Percentiles rank a stretch among this genome's conserved stretches.
Evolutionary conservation across 2,797 vertebrate species (phyloP).

Genomic region (Yasuhikotakia modesta): DNA sequence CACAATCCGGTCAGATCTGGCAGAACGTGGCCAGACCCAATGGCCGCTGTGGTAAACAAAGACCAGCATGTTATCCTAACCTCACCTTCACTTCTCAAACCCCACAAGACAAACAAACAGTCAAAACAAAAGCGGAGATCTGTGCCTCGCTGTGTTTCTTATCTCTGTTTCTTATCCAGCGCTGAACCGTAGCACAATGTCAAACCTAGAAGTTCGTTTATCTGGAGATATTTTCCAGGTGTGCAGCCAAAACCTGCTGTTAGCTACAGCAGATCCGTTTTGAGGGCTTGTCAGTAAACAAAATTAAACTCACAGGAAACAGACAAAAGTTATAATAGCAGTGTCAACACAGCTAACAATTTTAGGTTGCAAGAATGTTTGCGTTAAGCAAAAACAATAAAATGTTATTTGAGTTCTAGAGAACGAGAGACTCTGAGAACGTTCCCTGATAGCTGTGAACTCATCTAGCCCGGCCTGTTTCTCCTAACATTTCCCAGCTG

Average conservation of each 20-base stretch:
- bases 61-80: constrained; percentile 22
- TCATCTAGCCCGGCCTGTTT: background rate
- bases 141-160: constrained; percentile 16
- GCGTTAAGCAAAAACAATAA: no score
- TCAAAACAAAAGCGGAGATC: constrained; percentile 36
- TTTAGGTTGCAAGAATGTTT: no score
- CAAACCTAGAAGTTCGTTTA: constrained; percentile 49
- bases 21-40: constrained; percentile 59
- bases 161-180: constrained; percentile 40
- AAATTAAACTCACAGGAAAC: constrained; percentile 1
- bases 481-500: constrained; percentile 11
- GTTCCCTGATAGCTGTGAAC: background rate
- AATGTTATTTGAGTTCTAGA: background rate
- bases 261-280: background rate
- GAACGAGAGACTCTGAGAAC: no score
- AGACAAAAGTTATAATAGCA: background rate
- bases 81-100: background rate
- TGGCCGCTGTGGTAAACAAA: constrained; percentile 18
- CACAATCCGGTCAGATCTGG: constrained; percentile 38
- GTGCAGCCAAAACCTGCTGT: constrained; percentile 3
- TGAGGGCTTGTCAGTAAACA: background rate
- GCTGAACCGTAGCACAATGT: constrained; percentile 44
- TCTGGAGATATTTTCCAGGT: constrained; percentile 54
- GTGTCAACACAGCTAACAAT: background rate
- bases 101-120: background rate